A percentile compares a stretch with the other conserved stretches of the same genome.
phyloP scores from a whole-genome alignment of 2,797 vertebrate genomes.

The Oophaga sylvatica region DNA sequence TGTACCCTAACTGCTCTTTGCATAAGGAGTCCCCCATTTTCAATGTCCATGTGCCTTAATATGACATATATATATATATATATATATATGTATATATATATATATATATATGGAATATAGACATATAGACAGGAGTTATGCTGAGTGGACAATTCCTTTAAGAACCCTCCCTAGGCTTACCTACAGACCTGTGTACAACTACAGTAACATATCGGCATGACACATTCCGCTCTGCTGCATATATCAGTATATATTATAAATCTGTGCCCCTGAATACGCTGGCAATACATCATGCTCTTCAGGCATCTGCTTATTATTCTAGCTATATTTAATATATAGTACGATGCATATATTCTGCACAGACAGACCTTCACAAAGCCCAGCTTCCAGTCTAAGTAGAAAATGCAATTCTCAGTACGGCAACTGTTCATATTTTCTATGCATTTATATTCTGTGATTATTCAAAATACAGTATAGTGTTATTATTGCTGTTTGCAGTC shows the following conservation, averaged over 20 bases:
- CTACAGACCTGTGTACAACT: too few relatives aligned
- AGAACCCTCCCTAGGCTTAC: too few relatives aligned
- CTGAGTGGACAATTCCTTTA: too few relatives aligned
- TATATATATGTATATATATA: too few relatives aligned
- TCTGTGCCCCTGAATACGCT: neutral
- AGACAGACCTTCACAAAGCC: neutral
- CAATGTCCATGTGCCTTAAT: neutral
- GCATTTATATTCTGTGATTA: slow-evolving; percentile 9
- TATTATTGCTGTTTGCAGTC: neutral
- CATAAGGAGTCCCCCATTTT: too few relatives aligned
- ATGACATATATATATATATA: too few relatives aligned
- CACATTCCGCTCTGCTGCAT: neutral
- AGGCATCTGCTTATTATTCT: neutral
- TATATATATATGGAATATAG: too few relatives aligned
- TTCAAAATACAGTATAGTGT: neutral
- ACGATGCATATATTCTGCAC: neutral
- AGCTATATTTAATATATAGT: neutral
- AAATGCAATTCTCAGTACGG: slow-evolving; percentile 1
- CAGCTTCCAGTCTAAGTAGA: neutral
- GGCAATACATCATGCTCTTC: neutral
- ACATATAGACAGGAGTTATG: too few relatives aligned
- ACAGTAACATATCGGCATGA: neutral
- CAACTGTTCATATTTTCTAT: slow-evolving; percentile 11
- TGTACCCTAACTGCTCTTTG: too few relatives aligned
- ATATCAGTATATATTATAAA: neutral